Base-by-base conservation (phyloP, 2,797 vertebrate genomes). In the Picus viridis region DNA sequence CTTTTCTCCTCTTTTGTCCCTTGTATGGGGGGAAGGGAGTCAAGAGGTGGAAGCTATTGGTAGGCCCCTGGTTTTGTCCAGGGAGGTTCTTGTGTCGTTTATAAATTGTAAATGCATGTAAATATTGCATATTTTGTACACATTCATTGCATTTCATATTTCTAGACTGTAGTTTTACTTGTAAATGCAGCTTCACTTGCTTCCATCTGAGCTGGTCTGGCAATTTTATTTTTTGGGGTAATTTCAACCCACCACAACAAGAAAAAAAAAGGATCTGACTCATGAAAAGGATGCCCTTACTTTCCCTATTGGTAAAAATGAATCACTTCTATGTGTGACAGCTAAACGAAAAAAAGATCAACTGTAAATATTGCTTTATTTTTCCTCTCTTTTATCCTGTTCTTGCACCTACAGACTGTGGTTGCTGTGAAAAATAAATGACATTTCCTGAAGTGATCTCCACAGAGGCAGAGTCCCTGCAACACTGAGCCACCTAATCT, bases 281-380 rank as follows among this genome's bases (percentile, higher is more conserved):
- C 96, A 97, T 82, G 72, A 96, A 91, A 97, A 80, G 77, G 93
- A 71, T 96, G 89, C 67, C 94, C 70, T 88, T 95, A 90, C 45
- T 96, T 97, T 97, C 72, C 85, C 86, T 92, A 6, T 45, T 96
- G 97, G 97, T 92, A 90, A 96, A 96, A 97, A 96, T 97, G 97
- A 98, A 97, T 98, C 97, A 98, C 87, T 92, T 51, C 53, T 85
- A 6, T 79, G 67, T 93, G 90, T 73, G 89, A 89, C 53, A 92
- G 36, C 58, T 93, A 88, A 88, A 88, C 92, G 93, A 93, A 88
- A 83, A 89, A 88, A 87, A 89, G 49, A 94, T 87, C 74, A 94
- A 92, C 95, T 90, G 81, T 88, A 96, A 96, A 94, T 88, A 95
- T 22, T 90, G 59, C 92, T 97, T 96, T 95, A 73, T 74, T 97